A percentile compares a stretch with the other conserved stretches of the same genome.
Conservation (phyloP, 2,888 invertebrate genomes). For the Parnassius orleans region DNA sequence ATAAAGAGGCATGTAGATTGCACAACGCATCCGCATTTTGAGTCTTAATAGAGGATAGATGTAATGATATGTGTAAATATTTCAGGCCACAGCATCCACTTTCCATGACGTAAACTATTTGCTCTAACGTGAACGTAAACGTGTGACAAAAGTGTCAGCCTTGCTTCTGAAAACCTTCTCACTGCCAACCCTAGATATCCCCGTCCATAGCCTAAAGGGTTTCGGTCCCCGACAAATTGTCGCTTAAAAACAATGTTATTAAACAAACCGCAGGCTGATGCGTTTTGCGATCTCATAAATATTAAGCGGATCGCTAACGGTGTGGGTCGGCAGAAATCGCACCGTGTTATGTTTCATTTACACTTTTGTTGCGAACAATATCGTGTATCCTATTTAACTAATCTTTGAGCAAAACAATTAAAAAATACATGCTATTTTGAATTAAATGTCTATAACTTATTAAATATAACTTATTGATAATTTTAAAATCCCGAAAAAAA, state of each 20-base stretch:
- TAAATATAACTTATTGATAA: too few relatives aligned
- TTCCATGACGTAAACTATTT: too few relatives aligned
- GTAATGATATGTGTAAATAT: too few relatives aligned
- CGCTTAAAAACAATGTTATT: slow-evolving; percentile 79
- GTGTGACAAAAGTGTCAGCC: too few relatives aligned
- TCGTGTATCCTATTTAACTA: background rate
- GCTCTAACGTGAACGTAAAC: too few relatives aligned
- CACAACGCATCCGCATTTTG: too few relatives aligned
- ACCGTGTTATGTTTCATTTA: slow-evolving; percentile 2
- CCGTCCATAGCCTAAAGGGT: slow-evolving; percentile 66
- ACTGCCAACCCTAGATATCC: slow-evolving; percentile 53
- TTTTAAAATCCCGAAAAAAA: too few relatives aligned
- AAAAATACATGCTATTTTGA: too few relatives aligned
- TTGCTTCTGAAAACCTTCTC: background rate
- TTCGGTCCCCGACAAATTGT: slow-evolving; percentile 55
- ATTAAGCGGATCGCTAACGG: slow-evolving; percentile 53
- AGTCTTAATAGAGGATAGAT: too few relatives aligned
- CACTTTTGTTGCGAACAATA: slow-evolving; percentile 8
- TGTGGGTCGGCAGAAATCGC: slow-evolving; percentile 11
- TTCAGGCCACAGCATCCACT: too few relatives aligned
- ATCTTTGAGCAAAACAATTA: background rate
- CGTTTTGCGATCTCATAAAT: slow-evolving; percentile 77
- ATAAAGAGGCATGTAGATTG: too few relatives aligned
- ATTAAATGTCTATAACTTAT: too few relatives aligned
- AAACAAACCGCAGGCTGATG: slow-evolving; percentile 77